A percentile compares a stretch with the other conserved stretches of the same genome.
Conservation (phyloP, 1,140 invertebrate genomes). For the Theocolax elegans region DNA sequence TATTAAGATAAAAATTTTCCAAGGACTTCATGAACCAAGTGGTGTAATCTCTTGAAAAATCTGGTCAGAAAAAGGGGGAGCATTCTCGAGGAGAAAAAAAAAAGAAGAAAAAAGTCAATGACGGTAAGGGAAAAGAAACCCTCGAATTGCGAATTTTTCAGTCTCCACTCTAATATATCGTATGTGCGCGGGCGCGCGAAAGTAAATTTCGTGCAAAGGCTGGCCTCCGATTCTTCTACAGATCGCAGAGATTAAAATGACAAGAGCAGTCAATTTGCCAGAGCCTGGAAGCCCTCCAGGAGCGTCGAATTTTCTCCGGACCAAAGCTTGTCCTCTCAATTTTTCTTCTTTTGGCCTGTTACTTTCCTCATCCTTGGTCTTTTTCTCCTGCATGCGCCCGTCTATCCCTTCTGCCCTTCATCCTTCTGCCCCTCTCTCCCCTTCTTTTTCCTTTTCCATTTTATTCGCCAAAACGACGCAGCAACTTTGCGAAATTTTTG, state of each 20-base stretch:
- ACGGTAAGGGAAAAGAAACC: background rate
- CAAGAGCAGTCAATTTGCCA: constrained; percentile 43
- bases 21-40: background rate
- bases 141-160: constrained; percentile 28
- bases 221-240: constrained; percentile 19
- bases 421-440: background rate
- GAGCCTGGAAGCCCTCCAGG: constrained; percentile 36
- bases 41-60: constrained; percentile 26
- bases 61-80: background rate
- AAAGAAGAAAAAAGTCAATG: background rate
- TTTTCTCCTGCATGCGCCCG: background rate
- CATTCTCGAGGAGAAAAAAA: background rate
- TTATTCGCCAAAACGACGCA: constrained; percentile 2
- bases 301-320: constrained; percentile 30
- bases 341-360: background rate
- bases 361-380: background rate
- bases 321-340: background rate
- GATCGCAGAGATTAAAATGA: constrained; percentile 43
- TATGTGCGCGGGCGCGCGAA: background rate
- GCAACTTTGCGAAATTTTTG: background rate
- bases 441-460: constrained; percentile 11
- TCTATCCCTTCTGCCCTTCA: background rate
- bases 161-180: constrained; percentile 7
- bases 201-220: constrained; percentile 26
- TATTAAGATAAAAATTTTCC: constrained; percentile 4